phyloP scores from a whole-genome alignment of 2,888 invertebrate genomes.

The Shargacucullia verbasci region DNA sequence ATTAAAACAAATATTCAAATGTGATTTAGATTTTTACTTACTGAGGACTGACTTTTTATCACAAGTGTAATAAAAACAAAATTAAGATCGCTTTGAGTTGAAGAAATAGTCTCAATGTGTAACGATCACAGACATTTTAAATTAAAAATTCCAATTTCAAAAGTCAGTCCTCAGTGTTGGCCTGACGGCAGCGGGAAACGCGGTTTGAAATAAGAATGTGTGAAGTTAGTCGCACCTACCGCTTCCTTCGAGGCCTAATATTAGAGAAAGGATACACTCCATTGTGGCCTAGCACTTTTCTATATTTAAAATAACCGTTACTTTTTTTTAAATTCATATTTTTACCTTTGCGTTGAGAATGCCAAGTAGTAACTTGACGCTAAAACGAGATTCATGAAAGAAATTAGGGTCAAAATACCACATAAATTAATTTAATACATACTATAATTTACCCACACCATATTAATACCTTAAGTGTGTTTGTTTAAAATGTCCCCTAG shows the following conservation, averaged over 20 bases:
- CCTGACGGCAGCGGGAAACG: conserved; percentile 32
- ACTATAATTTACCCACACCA: conserved; percentile 44
- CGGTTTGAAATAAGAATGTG: conserved; percentile 45
- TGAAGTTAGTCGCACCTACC: conserved; percentile 32
- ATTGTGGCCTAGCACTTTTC: conserved; percentile 16
- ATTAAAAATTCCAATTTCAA: conserved; percentile 56
- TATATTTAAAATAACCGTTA: conserved; percentile 15
- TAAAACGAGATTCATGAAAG: conserved; percentile 32
- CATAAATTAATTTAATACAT: conserved; percentile 21
- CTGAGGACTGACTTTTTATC: conserved; percentile 73
- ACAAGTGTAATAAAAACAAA: conserved; percentile 60
- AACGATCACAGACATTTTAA: conserved; percentile 64
- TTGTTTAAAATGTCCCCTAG: conserved; percentile 19
- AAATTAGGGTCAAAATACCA: conserved; percentile 28
- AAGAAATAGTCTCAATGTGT: conserved; percentile 39
- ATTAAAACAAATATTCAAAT: conserved; percentile 83
- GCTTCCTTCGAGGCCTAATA: conserved; percentile 17
- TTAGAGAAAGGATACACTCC: conserved; percentile 39
- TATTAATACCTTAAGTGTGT: conserved; percentile 1
- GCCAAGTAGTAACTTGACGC: conserved; percentile 38
- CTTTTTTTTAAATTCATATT: not conserved
- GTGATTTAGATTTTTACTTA: conserved; percentile 71
- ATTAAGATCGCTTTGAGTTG: conserved; percentile 57
- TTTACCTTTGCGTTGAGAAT: not conserved
- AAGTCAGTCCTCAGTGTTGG: conserved; percentile 67